Evolutionary conservation across 2,888 invertebrate species (phyloP), one percentile per base, ranked within the genome.

Genomic region (Tetramorium bicarinatum): DNA sequence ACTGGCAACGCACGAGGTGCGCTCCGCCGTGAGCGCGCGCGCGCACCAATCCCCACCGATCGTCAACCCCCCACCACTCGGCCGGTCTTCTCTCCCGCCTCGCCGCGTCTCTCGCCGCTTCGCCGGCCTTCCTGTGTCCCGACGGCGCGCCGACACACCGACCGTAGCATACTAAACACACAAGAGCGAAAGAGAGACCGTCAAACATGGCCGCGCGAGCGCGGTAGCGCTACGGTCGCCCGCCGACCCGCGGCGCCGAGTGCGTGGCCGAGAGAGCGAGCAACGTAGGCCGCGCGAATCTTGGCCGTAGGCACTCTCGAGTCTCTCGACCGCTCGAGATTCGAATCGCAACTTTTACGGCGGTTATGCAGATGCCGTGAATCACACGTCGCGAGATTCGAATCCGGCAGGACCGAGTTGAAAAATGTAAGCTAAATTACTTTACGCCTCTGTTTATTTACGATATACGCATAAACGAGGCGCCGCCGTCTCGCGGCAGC

Each of bases 111-210:
- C 52, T 56, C 44, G 34, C 87, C 88, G 21, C 49, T 61, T 9
- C 54, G 54, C 25, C 56, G 74, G 84, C 83, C 85, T 83, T 83
- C 82, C 66, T 85, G 75, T 76, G 75, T 76, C 66, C 87, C 88
- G 87, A 86, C 62, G 62, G n/a, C 88, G 88, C 91, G 92, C 91
- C 91, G 92, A 92, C 89, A 91, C 92, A 91, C 92, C 92, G 92
- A 92, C 92, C 90, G 90, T 91, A 89, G 92, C 93, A 90, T 92
- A 92, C 93, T 92, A 93, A 93, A 92, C 91, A 91, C 90, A 92
- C 91, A 91, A 91, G 76, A 77, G 41, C 41, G 75, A 75, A 47
- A 77, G 54, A 77, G 67, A 91, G 90, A 88, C 90, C 89, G 89
- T 93, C 92, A 92, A 93, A 93, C 91, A 93, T 93, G 93, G 93